Evolutionary conservation across 2,113 vertebrate genomes (phyloP), one percentile per base, ranked within the genome.

Genomic region (Phyllostomus hastatus): DNA sequence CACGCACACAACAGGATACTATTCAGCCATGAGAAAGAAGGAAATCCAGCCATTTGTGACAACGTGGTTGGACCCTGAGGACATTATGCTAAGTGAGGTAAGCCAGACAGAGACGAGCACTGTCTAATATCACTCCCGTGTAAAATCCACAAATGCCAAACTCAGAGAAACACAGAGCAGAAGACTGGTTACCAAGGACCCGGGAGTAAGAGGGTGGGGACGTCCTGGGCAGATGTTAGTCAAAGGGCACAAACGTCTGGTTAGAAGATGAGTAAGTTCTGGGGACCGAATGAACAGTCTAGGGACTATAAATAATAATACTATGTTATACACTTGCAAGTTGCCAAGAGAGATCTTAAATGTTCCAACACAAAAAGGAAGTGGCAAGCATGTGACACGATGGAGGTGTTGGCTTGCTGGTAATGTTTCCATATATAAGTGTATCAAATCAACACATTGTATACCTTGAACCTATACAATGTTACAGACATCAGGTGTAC

Each of bases 151-250:
- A 38, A 38, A 86, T 66, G 66, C 35, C 33, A 38, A 91, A 64
- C 22, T n/a, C 46, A 16, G 41, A 80, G 22, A 70, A 83, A 76
- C 19, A 67, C 72, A 70, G 46, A 38, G 33, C 9, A 22, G 28
- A 43, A 70, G 28, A 11, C 20, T 35, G 41, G 28, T 57, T 57
- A 14, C 17, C 54, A 67, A 19, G 46, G 5, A 31, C 43, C 7
- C 24, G 69, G 3, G 52, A 9, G 20, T 2, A 10, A n/a, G 10
- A 11, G 33, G 10, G 0, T 19, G 1, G 31, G 28, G n/a, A 31
- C 50, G 26, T 4, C 2, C 28, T 9, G 50, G 33, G 52, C 12
- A 61, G 72, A n/a, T n/a, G 15, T 0, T 38, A 54, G 41, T 41
- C 15, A 79, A 69, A 69, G 33, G 15, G 15, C 33, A 69, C 15